phyloP scores from a whole-genome alignment of 2,888 invertebrate species.

The Polia nebulosa region DNA sequence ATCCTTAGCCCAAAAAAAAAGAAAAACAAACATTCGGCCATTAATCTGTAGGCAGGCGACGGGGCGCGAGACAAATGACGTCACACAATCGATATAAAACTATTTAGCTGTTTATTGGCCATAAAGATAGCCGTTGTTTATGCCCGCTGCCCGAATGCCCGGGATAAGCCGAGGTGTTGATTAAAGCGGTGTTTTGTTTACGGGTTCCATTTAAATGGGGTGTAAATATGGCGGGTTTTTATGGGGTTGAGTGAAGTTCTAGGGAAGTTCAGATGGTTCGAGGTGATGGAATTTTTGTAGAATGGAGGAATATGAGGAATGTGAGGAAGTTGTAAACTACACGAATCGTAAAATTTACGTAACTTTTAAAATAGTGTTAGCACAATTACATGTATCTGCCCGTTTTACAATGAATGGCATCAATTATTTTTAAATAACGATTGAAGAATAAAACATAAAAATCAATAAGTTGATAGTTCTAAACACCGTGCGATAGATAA shows the following conservation, averaged over 20 bases:
- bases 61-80: slow-evolving; percentile 79
- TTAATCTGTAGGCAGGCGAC: slow-evolving; percentile 73
- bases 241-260: slow-evolving; percentile 24
- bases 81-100: slow-evolving; percentile 79
- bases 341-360: no score
- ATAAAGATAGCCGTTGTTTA: slow-evolving; percentile 75
- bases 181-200: slow-evolving; percentile 63
- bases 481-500: no score
- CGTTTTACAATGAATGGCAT: no score
- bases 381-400: no score
- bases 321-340: no score
- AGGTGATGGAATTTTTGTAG: slow-evolving; percentile 9
- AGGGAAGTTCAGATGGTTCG: background rate
- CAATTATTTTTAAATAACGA: no score
- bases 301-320: background rate
- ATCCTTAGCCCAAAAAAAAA: slow-evolving; percentile 33
- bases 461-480: no score
- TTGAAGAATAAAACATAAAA: no score
- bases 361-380: no score
- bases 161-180: slow-evolving; percentile 68
- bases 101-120: slow-evolving; percentile 81
- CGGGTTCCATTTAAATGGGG: slow-evolving; percentile 51
- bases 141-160: slow-evolving; percentile 58
- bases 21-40: slow-evolving; percentile 57
- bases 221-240: slow-evolving; percentile 52